phyloP scores from a whole-genome alignment of 1,140 invertebrate species.

The Caenorhabditis brenneri region DNA sequence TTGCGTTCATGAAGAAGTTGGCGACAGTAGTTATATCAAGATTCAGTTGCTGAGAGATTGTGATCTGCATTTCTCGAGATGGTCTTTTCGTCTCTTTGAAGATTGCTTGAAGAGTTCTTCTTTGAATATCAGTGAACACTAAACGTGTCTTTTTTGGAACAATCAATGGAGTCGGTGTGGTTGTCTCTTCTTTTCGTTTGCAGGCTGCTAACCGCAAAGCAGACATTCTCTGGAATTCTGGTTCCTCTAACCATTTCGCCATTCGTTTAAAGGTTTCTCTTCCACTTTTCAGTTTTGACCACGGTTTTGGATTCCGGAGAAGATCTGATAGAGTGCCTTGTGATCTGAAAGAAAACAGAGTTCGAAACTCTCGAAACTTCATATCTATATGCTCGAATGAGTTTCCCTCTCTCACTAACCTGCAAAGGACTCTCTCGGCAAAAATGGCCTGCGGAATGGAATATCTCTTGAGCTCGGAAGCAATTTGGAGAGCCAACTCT shows the following conservation, averaged over 20 bases:
- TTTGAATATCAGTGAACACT: constrained; percentile 99
- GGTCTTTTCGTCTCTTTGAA: constrained; percentile 97
- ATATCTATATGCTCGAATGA: too few relatives aligned
- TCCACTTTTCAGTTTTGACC: constrained; percentile 99
- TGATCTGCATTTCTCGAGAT: constrained; percentile 99
- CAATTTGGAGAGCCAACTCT: constrained; percentile 95
- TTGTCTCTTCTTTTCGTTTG: constrained; percentile 94
- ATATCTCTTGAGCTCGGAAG: constrained; percentile 96
- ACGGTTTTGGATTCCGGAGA: constrained; percentile 96
- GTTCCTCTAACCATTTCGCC: constrained; percentile 99
- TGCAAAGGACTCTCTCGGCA: constrained; percentile 93
- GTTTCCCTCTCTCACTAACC: constrained; percentile 70
- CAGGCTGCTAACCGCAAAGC: constrained; percentile 95
- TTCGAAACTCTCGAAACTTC: too few relatives aligned
- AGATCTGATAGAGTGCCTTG: constrained; percentile 97
- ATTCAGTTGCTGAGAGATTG: constrained; percentile 94
- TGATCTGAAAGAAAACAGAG: constrained; percentile 74
- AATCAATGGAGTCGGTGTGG: constrained; percentile 66
- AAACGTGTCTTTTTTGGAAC: constrained; percentile 92
- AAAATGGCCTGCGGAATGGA: constrained; percentile 99
- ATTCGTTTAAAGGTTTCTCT: constrained; percentile 96
- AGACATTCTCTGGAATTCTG: constrained; percentile 99
- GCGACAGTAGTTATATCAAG: constrained; percentile 97
- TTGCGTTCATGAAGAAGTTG: constrained; percentile 99
- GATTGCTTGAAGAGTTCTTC: constrained; percentile 88